Base-by-base conservation (phyloP, 2,113 vertebrate genomes). In the Brienomyrus longianalis region DNA sequence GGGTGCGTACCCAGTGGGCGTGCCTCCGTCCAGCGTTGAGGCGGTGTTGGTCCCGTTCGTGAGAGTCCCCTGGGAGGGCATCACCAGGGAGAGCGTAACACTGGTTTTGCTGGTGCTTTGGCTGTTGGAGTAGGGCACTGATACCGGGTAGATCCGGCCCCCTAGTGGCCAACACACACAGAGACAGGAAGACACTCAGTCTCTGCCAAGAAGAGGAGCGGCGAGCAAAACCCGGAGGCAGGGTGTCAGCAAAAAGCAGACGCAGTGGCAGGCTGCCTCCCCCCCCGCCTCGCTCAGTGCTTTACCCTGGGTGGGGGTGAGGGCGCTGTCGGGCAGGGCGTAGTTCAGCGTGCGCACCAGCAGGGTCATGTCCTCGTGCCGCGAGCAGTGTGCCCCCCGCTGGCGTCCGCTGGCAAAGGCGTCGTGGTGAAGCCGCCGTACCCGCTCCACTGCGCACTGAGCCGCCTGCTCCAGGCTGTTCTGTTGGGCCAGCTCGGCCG, bases 101-200 rank as follows among this genome's bases (percentile, higher is more conserved):
- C 98, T 99, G 11, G 98, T 99, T 94, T 99, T 99, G 94, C 98
- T 99, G 92, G 98, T 99, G 95, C 96, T 98, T 95, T 98, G 98
- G 92, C 96, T 95, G 91, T 97, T 98, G 47, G 98, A 98, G 95
- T 99, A 99, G 0, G 98, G 98, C 93, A 99, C 98, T 0, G 98
- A 99, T 4, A 99, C 98, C 0, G 98, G 98, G 93, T 98, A 99
- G 92, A 99, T 96, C 0, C 98, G 97, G 0, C 98, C 98, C 56
- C 98, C 98, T 97, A 94, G 17, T 51, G 54, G 3, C 56, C 48
- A 35, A 39, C 39, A 51, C 21, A 54, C 23, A 39, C 6, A 48
- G n/a, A 31, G 19, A 48, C 27, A 47, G 62, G 23, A n/a, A 23
- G 77, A 50, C 6, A 15, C 74, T 80, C 35, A 43, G 5, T 80